Base-by-base conservation (phyloP, 1,140 invertebrate species). In the Cydia fagiglandana region DNA sequence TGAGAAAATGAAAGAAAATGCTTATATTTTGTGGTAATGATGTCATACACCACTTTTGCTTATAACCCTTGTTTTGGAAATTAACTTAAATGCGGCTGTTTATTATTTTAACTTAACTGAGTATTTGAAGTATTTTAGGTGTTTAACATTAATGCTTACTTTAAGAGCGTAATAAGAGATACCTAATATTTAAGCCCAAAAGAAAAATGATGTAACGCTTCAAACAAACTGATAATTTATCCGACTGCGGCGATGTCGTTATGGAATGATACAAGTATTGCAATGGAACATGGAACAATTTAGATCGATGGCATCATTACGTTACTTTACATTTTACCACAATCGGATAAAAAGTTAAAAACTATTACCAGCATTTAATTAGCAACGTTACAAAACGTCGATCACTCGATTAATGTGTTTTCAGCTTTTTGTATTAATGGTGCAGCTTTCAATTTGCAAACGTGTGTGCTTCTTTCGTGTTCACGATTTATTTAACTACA, bases 381-480 rank as follows among this genome's bases (percentile, higher is more conserved):
- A 20, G 53, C 15, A 56, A 61, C 20, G 20, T 61, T 61, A 24
- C 9, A 61, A 61, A 24, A 61, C n/a, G 20, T 61, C 56, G 20
- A 56, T 56, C 53, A 56, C 53, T 68, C 64, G 64, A 30, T 70
- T 70, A 68, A 75, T 79, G 41, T 77, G 75, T 77, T 80, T 77
- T 70, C 82, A 84, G 81, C 78, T 80, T 81, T 84, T 45, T 79
- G 76, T 68, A 24, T 61, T 61, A 61, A 61, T 61, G 20, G 53
- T 78, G 50, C 78, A 56, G 50, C 77, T 75, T 76, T 83, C 78
- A 70, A 81, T 80, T 84, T 86, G 79, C n/a, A 76, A 77, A 77
- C 80, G 74, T 83, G 76, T 80, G 83, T 75, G 84, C 83, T 82
- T 80, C 64, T 75, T 77, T 78, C 79, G 77, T 75, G 75, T 75